Evolutionary conservation across 2,888 invertebrate species (phyloP).

Genomic region (Malthinus seriepunctatus): DNA sequence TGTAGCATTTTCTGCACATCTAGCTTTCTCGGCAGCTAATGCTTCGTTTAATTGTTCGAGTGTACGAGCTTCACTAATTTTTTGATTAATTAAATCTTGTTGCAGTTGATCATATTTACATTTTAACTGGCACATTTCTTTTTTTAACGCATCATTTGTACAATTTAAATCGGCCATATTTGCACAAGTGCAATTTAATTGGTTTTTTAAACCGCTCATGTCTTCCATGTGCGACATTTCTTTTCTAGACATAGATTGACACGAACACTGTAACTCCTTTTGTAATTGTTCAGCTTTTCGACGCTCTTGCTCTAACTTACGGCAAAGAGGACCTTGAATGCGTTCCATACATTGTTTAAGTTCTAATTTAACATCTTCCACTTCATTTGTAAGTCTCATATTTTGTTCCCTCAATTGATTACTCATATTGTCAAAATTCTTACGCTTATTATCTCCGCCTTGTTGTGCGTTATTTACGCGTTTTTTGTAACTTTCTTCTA

Average conservation of each 20-base stretch:
- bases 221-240: constrained; percentile 41
- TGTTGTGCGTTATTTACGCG: constrained; percentile 4
- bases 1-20: background rate
- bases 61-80: constrained; percentile 50
- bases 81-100: constrained; percentile 50
- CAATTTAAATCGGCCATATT: constrained; percentile 43
- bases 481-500: constrained; percentile 14
- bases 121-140: constrained; percentile 41
- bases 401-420: constrained; percentile 45
- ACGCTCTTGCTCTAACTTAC: constrained; percentile 37
- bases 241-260: constrained; percentile 22
- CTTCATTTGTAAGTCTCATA: constrained; percentile 43
- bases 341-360: constrained; percentile 48
- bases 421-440: constrained; percentile 35
- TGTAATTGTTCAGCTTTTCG: constrained; percentile 44
- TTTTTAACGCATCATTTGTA: constrained; percentile 43
- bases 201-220: constrained; percentile 42
- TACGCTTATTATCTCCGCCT: constrained; percentile 5
- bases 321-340: constrained; percentile 45
- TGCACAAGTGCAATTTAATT: constrained; percentile 43
- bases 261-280: constrained; percentile 40
- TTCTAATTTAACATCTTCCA: constrained; percentile 47
- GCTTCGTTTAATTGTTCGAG: constrained; percentile 37
- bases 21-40: background rate
- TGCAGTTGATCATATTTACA: constrained; percentile 46